Evolutionary conservation across 1,140 invertebrate species (phyloP).

Genomic region (Drusus annulatus): DNA sequence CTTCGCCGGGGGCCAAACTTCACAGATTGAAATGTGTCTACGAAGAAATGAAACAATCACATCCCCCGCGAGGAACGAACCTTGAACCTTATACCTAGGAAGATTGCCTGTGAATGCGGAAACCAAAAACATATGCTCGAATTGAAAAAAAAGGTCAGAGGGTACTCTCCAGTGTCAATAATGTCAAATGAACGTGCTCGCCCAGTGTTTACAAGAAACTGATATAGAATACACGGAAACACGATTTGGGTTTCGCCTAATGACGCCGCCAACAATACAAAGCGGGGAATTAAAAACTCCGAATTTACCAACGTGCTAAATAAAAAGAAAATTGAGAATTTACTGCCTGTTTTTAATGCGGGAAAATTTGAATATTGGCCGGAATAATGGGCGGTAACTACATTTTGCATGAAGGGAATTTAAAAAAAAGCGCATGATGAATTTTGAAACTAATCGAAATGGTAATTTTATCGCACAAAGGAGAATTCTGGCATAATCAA

Average conservation of each 20-base stretch:
- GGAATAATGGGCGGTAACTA: background rate
- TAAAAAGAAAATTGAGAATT: background rate
- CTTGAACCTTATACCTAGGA: no score
- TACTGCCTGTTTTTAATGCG: background rate
- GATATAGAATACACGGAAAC: no score
- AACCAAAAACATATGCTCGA: no score
- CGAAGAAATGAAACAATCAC: no score
- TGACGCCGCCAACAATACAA: background rate
- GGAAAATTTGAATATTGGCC: background rate
- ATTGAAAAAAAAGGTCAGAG: no score
- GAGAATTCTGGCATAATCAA: background rate
- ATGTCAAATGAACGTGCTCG: no score
- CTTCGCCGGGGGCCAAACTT: no score
- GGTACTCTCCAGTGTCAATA: no score
- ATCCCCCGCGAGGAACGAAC: no score
- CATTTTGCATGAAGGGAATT: background rate
- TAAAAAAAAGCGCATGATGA: constrained; percentile 2
- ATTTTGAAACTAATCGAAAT: constrained; percentile 14
- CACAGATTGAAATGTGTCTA: no score
- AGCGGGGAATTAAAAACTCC: background rate
- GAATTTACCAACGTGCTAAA: background rate
- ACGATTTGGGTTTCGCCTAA: background rate
- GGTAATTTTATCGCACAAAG: background rate
- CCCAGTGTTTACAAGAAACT: no score
- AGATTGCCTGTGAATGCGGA: no score